Conservation (phyloP, 1,140 invertebrate species). For the Caenorhabditis latens region DNA sequence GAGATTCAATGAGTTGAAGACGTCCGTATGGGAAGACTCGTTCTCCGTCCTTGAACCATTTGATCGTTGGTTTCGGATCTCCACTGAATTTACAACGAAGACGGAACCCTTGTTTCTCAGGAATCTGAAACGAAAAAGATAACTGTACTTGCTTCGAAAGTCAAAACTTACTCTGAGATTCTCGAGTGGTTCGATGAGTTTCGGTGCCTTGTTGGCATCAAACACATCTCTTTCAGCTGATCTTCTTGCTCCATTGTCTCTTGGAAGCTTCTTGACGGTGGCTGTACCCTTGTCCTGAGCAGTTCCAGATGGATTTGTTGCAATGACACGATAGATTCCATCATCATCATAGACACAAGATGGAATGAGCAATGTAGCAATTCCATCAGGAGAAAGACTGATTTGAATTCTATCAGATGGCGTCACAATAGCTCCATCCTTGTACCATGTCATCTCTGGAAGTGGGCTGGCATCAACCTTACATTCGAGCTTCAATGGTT, state of each 20-base stretch:
- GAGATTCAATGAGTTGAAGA: constrained; percentile 79
- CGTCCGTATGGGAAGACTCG: constrained; percentile 74
- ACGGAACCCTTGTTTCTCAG: constrained; percentile 85
- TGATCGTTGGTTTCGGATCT: constrained; percentile 85
- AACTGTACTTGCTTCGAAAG: neutral
- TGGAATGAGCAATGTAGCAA: constrained; percentile 74
- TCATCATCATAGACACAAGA: constrained; percentile 75
- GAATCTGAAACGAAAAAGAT: constrained; percentile 31
- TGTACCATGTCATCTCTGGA: constrained; percentile 76
- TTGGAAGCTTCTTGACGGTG: constrained; percentile 70
- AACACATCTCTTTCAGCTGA: constrained; percentile 58
- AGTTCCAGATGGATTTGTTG: constrained; percentile 76
- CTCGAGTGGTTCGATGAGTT: constrained; percentile 74
- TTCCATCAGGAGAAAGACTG: constrained; percentile 71
- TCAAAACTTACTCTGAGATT: constrained; percentile 69
- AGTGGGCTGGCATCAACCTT: constrained; percentile 73
- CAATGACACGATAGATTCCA: constrained; percentile 73
- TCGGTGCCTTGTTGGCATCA: constrained; percentile 75
- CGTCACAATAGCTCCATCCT: constrained; percentile 74
- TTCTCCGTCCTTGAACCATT: constrained; percentile 78
- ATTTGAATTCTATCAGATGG: constrained; percentile 75
- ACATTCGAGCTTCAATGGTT: constrained; percentile 76
- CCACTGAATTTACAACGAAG: constrained; percentile 88
- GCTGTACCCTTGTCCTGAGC: constrained; percentile 77
- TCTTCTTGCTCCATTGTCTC: constrained; percentile 60